Conservation (phyloP, 2,113 vertebrate species). For the Tachycineta bicolor region DNA sequence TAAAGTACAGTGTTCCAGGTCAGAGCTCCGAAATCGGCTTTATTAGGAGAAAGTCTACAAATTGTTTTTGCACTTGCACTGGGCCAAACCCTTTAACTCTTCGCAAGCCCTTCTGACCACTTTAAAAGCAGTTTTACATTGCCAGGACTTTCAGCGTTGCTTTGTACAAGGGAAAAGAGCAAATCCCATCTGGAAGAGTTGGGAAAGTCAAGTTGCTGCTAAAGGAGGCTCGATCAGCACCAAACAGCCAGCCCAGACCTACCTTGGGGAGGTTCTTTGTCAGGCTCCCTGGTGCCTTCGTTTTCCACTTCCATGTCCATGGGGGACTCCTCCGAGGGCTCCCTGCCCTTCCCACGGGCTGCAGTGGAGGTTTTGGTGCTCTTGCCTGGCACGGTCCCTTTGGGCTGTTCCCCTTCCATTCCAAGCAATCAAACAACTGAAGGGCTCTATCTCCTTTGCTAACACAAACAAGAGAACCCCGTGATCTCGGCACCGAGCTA, state of each 20-base stretch:
- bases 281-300: neutral
- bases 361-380: conserved; percentile 81
- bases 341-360: conserved; percentile 69
- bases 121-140: neutral
- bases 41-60: neutral
- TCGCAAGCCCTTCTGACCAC: neutral
- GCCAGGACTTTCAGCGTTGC: neutral
- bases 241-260: neutral
- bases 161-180: neutral
- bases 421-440: conserved; percentile 42
- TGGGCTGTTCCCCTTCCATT: conserved; percentile 27
- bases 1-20: neutral
- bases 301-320: conserved; percentile 78
- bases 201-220: neutral
- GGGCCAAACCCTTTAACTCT: conserved; percentile 28
- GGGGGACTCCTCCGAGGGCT: conserved; percentile 73
- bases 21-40: neutral
- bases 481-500: neutral
- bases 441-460: conserved; percentile 46
- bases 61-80: conserved; percentile 23
- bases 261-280: conserved; percentile 30
- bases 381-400: conserved; percentile 81
- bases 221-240: neutral
- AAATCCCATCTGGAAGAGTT: neutral
- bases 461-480: conserved; percentile 51